Evolutionary conservation across 2,113 vertebrate species (phyloP).

Genomic region (Oreochromis spilurus): DNA sequence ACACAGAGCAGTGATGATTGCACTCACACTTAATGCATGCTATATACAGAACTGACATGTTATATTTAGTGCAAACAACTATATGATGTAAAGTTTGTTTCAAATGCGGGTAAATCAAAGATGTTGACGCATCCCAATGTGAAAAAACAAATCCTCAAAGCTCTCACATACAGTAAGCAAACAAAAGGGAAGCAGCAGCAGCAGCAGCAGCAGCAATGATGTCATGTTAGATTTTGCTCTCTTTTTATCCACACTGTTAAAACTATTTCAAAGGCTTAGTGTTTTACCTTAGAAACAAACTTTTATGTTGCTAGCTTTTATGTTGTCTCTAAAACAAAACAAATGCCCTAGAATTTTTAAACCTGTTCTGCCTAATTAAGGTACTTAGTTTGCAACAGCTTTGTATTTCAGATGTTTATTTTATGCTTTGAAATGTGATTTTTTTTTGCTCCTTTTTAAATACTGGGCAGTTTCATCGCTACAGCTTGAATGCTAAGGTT

Average conservation of each 20-base stretch:
- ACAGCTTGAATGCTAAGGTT: not conserved
- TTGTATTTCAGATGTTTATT: constrained; percentile 2
- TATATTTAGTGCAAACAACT: not conserved
- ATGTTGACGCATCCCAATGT: not conserved
- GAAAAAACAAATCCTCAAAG: constrained; percentile 19
- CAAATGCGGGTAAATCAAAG: constrained; percentile 7
- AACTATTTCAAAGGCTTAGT: not conserved
- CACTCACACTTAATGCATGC: not conserved
- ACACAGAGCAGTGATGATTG: not conserved
- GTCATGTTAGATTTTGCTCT: constrained; percentile 11
- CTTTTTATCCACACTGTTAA: not conserved
- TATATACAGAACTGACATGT: not conserved
- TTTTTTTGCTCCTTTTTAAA: not conserved
- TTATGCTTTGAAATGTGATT: not conserved
- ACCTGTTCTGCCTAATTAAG: not conserved
- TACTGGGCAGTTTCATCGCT: constrained; percentile 8
- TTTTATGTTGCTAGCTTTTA: not conserved
- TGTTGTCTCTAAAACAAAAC: not conserved
- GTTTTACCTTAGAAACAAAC: not conserved
- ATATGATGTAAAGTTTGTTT: not conserved
- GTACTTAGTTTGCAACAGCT: not conserved
- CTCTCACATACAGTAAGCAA: not conserved
- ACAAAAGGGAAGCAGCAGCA: not conserved
- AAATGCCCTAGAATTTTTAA: not conserved
- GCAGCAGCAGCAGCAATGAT: not conserved